Base-by-base conservation (phyloP, 2,113 vertebrate genomes). In the Phalacrocorax pelagicus region DNA sequence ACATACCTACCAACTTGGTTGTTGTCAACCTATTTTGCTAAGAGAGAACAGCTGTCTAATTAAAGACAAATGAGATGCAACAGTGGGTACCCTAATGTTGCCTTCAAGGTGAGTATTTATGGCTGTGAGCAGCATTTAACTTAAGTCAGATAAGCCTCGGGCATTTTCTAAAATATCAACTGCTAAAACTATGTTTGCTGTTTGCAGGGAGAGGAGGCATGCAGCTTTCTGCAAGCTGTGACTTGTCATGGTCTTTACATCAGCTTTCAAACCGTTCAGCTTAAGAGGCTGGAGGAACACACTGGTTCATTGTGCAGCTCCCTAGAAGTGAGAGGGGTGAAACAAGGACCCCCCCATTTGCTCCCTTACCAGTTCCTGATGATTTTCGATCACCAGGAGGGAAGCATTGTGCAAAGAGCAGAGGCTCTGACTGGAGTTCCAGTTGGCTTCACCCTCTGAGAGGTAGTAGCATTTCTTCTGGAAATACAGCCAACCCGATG, bases 401-500 rank as follows among this genome's bases (percentile, higher is more conserved):
- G 96, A 97, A 38, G 95, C 92, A 1, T 72, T 95, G 73, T 92
- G 52, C 15, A 8, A 59, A 11, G 90, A 85, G 62, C 96, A 97
- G 66, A 55, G 2, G 47, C 21, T 93, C 85, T 94, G 95, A 80
- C 96, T 97, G 66, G n/a, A 82, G 30, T 85, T 88, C 96, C 96
- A 97, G 81, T 6, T 7, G 4, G n/a, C 92, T 63, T 97, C 96
- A 0, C 0, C 32, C 17, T 97, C 95, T 0, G 96, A 97, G 47
- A 97, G 88, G 70, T 88, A 94, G 57, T 96, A 97, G 36, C 96
- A 97, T 24, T 90, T 96, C 61, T 47, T 85, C 52, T 92, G 78
- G 85, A 96, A 96, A 92, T 96, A 97, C 13, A 97, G 92, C 96
- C 96, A 97, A 16, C 40, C 96, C 44, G 96, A 26, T 4, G 95